Evolutionary conservation across 37 sponge, comb jelly and placozoan genomes (phyloP), one percentile per base, ranked within the genome.

Genomic region (Hormiphora californensis): DNA sequence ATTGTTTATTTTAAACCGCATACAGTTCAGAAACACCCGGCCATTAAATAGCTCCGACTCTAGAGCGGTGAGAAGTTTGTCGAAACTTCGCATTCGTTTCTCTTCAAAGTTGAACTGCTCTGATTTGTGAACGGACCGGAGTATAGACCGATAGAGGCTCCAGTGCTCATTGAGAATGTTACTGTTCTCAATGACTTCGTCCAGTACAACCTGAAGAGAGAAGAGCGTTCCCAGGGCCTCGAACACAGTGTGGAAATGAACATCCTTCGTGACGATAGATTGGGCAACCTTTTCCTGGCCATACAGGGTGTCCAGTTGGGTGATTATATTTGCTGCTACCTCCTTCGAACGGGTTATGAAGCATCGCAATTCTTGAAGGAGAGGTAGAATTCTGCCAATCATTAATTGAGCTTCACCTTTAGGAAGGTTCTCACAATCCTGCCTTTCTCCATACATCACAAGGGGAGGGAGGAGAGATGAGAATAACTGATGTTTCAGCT

Each of bases 31-130:
- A 30, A 95, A 92, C 1, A 95, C 92, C 19, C 88, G 85, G 51
- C 97, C 97, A 33, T 96, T 94, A 89, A 97, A 88, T 17, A 97
- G 88, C 51, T 94, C 91, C 17, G 92, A 94, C 36, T 97, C 98
- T 11, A 94, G 63, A 0, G 86, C 91, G 63, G 90, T 90, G 32
- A 97, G 63, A 1, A 94, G 87, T 61, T 91, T 94, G 87, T 97
- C 98, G 49, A 97, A 92, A 0, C 92, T 91, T 30, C 89, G 89
- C 21, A 97, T 88, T 59, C 92, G 93, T 25, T 85, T 54, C 40
- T 89, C 90, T 4, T 92, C 92, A 33, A 92, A 85, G 12, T 89
- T 95, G 69, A 91, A 97, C 32, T 93, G 92, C 22, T 54, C 69
- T 19, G 98, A 92, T 0, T 73, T 73, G 25, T 73, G 81, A 1